Conservation (phyloP, 2,888 invertebrate species). For the Epirrhoe alternata region DNA sequence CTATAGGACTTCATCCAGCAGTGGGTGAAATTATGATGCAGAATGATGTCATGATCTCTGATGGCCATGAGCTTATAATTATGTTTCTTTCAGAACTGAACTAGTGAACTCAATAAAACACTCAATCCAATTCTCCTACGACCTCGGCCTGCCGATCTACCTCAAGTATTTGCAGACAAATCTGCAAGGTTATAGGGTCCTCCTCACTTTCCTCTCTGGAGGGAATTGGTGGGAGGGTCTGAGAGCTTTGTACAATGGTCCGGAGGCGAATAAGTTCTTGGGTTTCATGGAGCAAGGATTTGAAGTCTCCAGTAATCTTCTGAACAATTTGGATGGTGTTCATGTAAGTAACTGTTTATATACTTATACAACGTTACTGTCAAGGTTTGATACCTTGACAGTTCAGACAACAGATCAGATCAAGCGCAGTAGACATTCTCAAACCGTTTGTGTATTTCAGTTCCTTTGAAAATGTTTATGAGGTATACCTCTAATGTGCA, state of each 20-base stretch:
- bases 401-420: too few species aligned
- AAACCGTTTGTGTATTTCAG: too few species aligned
- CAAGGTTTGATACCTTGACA: too few species aligned
- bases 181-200: conserved; percentile 65
- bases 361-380: too few species aligned
- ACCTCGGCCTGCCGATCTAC: conserved; percentile 68
- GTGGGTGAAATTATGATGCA: too few species aligned
- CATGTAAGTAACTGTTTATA: conserved; percentile 66
- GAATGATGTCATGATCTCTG: too few species aligned
- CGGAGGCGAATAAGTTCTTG: conserved; percentile 62
- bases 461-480: too few species aligned
- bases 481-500: too few species aligned
- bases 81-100: conserved; percentile 58
- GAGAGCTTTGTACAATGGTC: conserved; percentile 63
- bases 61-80: too few species aligned
- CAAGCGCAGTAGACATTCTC: too few species aligned
- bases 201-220: conserved; percentile 69
- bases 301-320: conserved; percentile 65
- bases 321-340: conserved; percentile 72
- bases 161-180: conserved; percentile 72
- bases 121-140: conserved; percentile 68
- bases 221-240: conserved; percentile 74
- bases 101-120: conserved; percentile 56
- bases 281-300: conserved; percentile 66
- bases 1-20: too few species aligned